Conservation (phyloP, 2,888 invertebrate genomes). For the Dione juno region DNA sequence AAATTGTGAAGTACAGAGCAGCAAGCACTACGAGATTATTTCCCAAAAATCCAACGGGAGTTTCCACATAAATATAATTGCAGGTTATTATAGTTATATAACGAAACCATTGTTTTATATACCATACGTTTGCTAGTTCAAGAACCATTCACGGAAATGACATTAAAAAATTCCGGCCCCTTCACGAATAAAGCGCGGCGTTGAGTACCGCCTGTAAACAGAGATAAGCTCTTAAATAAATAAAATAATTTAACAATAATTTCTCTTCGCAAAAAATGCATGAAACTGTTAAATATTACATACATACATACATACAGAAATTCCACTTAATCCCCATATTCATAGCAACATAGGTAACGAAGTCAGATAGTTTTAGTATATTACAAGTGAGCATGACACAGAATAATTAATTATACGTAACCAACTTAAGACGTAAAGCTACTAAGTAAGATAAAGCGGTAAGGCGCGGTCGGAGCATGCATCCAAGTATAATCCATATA, state of each 20-base stretch:
- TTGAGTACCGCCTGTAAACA: neutral
- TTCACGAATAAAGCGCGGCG: neutral
- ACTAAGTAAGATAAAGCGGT: conserved; percentile 18
- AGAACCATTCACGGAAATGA: no score
- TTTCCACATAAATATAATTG: no score
- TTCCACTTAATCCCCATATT: neutral
- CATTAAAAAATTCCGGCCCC: no score
- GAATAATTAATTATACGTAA: conserved; percentile 14
- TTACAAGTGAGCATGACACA: conserved; percentile 9
- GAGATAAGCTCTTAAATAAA: no score
- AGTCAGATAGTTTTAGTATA: conserved; percentile 9
- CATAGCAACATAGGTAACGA: neutral
- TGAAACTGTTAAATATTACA: no score
- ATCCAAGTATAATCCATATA: conserved; percentile 2
- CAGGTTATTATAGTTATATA: no score
- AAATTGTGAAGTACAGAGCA: no score
- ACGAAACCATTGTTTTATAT: no score
- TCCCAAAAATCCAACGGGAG: neutral
- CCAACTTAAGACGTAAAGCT: conserved; percentile 9
- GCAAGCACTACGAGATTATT: no score
- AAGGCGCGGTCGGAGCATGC: neutral
- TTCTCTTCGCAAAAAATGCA: no score
- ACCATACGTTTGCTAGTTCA: no score
- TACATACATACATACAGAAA: neutral
- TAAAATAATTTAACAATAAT: no score